Percentiles rank a stretch among this genome's conserved stretches.
Evolutionary conservation across 2,797 vertebrate genomes (phyloP).

Genomic region (Chaunax sp.): DNA sequence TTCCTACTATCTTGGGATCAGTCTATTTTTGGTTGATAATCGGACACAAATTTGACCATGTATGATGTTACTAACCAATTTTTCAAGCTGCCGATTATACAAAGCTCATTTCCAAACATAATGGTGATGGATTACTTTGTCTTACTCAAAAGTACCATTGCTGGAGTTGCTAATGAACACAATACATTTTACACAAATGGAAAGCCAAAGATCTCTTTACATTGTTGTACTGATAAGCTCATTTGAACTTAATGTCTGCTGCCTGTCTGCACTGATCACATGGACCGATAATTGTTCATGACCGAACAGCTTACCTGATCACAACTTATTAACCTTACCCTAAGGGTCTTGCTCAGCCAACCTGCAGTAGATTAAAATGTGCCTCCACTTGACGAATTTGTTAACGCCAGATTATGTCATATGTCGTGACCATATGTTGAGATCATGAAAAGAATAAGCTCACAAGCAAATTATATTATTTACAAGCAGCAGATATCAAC

Average conservation of each 20-base stretch:
- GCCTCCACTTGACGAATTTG: background rate
- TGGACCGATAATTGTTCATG: slow-evolving; percentile 26
- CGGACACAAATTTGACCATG: background rate
- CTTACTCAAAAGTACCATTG: background rate
- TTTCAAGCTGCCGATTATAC: background rate
- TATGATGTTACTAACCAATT: background rate
- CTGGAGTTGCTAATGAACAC: background rate
- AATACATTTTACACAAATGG: background rate
- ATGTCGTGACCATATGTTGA: no score
- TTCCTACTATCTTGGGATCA: no score
- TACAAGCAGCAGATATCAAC: no score
- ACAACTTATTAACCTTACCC: slow-evolving; percentile 39
- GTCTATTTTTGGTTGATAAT: no score
- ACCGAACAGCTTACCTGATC: slow-evolving; percentile 25
- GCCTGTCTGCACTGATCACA: slow-evolving; percentile 13
- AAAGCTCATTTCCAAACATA: slow-evolving; percentile 2
- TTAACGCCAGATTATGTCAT: no score
- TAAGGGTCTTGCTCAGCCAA: slow-evolving; percentile 17
- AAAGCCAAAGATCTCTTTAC: slow-evolving; percentile 7
- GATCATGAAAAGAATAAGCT: no score
- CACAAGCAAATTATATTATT: no score
- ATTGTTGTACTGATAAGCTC: slow-evolving; percentile 7
- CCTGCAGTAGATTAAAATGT: slow-evolving; percentile 23
- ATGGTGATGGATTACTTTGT: background rate
- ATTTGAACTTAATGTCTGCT: slow-evolving; percentile 6